Base-by-base conservation (phyloP, 2,888 invertebrate species). In the Volucella bombylans region DNA sequence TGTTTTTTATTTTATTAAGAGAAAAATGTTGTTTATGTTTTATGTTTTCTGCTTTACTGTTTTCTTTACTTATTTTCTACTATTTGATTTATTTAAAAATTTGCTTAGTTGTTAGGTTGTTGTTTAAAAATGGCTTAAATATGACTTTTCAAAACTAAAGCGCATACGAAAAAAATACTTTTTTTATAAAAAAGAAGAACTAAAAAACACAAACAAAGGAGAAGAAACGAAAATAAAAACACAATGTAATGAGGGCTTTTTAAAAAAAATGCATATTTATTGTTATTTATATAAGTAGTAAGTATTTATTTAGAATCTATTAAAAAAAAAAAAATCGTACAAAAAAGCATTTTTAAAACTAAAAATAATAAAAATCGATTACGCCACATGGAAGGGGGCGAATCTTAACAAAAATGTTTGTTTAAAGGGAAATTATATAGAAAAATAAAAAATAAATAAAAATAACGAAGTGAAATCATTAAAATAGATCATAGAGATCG, bases 61-160 rank as follows among this genome's bases (percentile, higher is more conserved):
- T 59, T 57, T 69, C 41, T 9, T 76, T 41, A 67, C 59, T 74
- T 82, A 77, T 54, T 52, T 31, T 67, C 82, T 82, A 77, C 72
- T 82, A 67, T 73, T 82, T 68, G 73, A 61, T 77, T 72, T 23
- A 64, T 45, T 80, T 78, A 61, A 67, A 59, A 72, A 79, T 72
- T 43, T 52, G 49, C 43, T 77, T 62, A 18, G 55, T 47, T 50
- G 9, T 39, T 23, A 18, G n/a, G 8, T 15, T 49, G 55, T 54
- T 18, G 4, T 1, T 72, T 61, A 14, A 10, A 65, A 67, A 38
- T 62, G 61, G 54, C 62, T 43, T 52, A 62, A n/a, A 71, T 50
- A 31, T 31, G 31, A 31, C 6, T 31, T 31, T 31, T 31, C 31
- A 31, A 31, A 31, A 31, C 31, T 31, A 31, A 31, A 31, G 31